phyloP scores from a whole-genome alignment of 1,140 invertebrate species.

The Zophobas atratus region DNA sequence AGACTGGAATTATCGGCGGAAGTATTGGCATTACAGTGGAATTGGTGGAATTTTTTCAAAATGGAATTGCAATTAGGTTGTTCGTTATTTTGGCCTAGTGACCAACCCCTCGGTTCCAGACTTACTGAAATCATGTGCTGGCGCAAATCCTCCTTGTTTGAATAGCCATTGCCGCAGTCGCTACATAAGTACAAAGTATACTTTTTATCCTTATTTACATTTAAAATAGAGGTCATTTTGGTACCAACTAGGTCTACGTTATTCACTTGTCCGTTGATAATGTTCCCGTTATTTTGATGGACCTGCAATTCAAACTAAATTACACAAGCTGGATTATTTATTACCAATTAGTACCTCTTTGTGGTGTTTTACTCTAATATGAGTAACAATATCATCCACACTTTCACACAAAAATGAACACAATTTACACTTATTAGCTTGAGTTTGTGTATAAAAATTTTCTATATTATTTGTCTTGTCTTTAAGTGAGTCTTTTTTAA shows the following conservation, averaged over 20 bases:
- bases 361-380: slow-evolving; percentile 52
- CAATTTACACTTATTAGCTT: slow-evolving; percentile 60
- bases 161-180: slow-evolving; percentile 56
- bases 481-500: slow-evolving; percentile 49
- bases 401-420: slow-evolving; percentile 59
- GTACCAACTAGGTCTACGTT: slow-evolving; percentile 23
- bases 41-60: too few relatives aligned
- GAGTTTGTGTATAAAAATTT: slow-evolving; percentile 52
- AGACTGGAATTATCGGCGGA: too few relatives aligned
- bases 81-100: too few relatives aligned
- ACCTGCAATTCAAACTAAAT: slow-evolving; percentile 19
- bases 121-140: slow-evolving; percentile 57
- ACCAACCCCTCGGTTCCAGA: too few relatives aligned
- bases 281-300: slow-evolving; percentile 13
- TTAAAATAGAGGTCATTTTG: slow-evolving; percentile 53
- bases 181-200: slow-evolving; percentile 58
- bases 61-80: too few relatives aligned
- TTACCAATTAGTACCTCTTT: slow-evolving; percentile 45
- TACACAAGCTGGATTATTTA: background rate
- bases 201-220: slow-evolving; percentile 53
- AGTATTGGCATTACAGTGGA: too few relatives aligned
- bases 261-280: slow-evolving; percentile 12
- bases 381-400: slow-evolving; percentile 53
- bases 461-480: slow-evolving; percentile 32
- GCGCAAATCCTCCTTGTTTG: slow-evolving; percentile 57